Evolutionary conservation across 2,888 invertebrate species (phyloP), one percentile per base, ranked within the genome.

Genomic region (Drosophila eohydei): DNA sequence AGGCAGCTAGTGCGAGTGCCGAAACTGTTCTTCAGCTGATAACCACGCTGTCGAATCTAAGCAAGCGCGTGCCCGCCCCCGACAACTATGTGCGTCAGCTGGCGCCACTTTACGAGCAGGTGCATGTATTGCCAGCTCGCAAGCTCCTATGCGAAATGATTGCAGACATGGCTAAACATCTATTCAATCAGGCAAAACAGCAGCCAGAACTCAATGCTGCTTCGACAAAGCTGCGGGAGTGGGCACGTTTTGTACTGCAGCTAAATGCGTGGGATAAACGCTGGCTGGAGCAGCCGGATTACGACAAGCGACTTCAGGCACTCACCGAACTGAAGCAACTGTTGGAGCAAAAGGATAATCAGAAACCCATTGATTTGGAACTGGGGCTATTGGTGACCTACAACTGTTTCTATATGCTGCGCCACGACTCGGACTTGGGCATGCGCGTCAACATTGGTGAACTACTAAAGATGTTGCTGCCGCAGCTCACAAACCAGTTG

Each of bases 221-320:
- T 66, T 88, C 38, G 9, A 60, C 21, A 3, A 85, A 55, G 11
- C 30, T 87, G 2, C 93, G 94, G 60, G 93, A 94, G 0, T 91
- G 93, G 44, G 94, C 94, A 0, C 91, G 94, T 14, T 88, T 96
- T 14, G 92, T 96, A 3, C 91, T 91, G 6, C 95, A 96, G 91
- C 94, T 98, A 82, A 99, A 99, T 93, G 96, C 98, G 0, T 98
- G 95, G 94, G 97, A 98, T 92, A 94, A 94, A 50, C 95, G 96
- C 74, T 97, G 97, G 95, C 94, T 98, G n/a, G 98, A 98, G 83
- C 98, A 99, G 91, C 98, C 98, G 0, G 98, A 99, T 93, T 98
- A 97, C 86, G 95, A 96, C 71, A 94, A 94, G 81, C 94, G 99
- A 81, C 94, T 98, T 28, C 95, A 96, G 60, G 96, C 96, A 0